phyloP scores from a whole-genome alignment of 2,113 vertebrate species.

The Salminus brasiliensis region DNA sequence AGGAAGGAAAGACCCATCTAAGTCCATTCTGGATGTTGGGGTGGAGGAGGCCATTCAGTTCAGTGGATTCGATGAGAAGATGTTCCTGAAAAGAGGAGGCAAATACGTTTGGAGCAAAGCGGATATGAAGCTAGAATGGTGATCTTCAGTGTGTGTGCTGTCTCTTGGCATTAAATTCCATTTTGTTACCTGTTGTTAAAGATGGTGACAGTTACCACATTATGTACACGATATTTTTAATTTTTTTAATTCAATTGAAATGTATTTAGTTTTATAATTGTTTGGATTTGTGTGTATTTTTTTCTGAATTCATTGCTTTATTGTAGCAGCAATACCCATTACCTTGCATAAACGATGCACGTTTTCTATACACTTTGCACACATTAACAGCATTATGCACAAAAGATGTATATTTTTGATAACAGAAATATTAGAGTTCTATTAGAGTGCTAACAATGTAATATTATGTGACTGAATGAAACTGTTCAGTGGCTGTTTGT shows the following conservation, averaged over 20 bases:
- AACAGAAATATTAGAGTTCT: not conserved
- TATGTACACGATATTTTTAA: not conserved
- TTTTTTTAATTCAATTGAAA: not conserved
- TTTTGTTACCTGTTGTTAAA: not conserved
- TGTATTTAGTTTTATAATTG: not conserved
- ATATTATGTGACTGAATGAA: not conserved
- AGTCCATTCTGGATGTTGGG: slow-evolving; percentile 90
- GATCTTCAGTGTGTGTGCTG: slow-evolving; percentile 37
- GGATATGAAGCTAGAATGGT: slow-evolving; percentile 92
- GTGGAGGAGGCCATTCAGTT: slow-evolving; percentile 86
- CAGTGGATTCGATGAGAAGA: slow-evolving; percentile 93
- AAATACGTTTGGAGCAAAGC: slow-evolving; percentile 95
- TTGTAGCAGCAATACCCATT: not conserved
- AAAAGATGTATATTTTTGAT: not conserved
- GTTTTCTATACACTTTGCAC: not conserved
- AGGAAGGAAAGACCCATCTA: slow-evolving; percentile 92
- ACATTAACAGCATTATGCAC: not conserved
- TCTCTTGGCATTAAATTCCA: not conserved
- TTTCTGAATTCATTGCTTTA: not conserved
- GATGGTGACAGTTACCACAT: not conserved
- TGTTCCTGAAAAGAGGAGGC: slow-evolving; percentile 91
- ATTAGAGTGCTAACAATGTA: not conserved
- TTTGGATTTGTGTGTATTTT: not conserved
- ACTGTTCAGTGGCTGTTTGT: too few species aligned
- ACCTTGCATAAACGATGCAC: not conserved